phyloP scores from a whole-genome alignment of 1,140 invertebrate species.

The Dendrolimus punctatus region DNA sequence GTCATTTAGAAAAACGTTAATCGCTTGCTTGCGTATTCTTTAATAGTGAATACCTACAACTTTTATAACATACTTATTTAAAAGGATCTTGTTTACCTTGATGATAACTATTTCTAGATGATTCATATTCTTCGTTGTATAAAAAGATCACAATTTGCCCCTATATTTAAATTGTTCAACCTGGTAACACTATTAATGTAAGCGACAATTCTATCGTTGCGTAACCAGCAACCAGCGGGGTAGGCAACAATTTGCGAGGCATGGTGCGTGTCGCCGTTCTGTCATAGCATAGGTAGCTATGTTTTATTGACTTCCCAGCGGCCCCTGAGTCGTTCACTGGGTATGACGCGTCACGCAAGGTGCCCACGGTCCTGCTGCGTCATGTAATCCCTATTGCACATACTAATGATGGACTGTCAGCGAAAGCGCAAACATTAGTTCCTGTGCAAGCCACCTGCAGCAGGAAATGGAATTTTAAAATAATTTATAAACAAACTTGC shows the following conservation, averaged over 20 bases:
- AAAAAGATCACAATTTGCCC: too few species aligned
- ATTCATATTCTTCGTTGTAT: too few species aligned
- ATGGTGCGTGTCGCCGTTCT: conserved; percentile 56
- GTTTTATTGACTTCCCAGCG: conserved; percentile 43
- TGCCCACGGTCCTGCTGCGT: conserved; percentile 7
- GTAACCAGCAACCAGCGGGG: conserved; percentile 32
- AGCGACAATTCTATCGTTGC: conserved; percentile 54
- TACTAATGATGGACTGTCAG: conserved; percentile 18
- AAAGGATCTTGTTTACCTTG: too few species aligned
- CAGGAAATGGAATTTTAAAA: too few species aligned
- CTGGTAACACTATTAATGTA: conserved; percentile 13
- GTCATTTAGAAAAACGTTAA: too few species aligned
- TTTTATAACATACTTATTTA: too few species aligned
- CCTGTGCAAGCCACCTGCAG: conserved; percentile 15
- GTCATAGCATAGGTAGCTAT: conserved; percentile 21
- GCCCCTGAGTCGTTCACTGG: conserved; percentile 8
- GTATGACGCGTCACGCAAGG: conserved; percentile 22
- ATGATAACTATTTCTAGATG: too few species aligned
- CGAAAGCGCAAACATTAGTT: conserved; percentile 15
- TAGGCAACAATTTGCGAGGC: conserved; percentile 51
- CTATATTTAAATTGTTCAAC: too few species aligned
- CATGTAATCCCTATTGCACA: conserved; percentile 7
- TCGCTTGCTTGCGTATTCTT: too few species aligned
- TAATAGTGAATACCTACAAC: too few species aligned
- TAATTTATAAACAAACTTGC: too few species aligned